Evolutionary conservation across 2,113 vertebrate genomes (phyloP).

Genomic region (Salminus brasiliensis): DNA sequence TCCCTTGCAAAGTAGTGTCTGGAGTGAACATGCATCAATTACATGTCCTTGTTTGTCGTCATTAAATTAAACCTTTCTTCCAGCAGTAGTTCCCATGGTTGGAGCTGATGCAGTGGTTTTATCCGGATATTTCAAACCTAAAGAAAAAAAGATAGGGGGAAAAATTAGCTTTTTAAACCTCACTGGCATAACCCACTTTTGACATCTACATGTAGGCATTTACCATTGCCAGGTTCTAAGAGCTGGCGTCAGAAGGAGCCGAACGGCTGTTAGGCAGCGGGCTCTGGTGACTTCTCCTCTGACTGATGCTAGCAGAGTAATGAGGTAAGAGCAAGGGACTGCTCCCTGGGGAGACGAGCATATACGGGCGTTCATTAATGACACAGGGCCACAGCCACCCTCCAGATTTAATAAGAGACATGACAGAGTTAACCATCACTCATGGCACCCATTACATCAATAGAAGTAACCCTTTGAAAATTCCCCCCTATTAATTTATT

Average conservation of each 20-base stretch:
- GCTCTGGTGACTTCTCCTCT: conserved; percentile 78
- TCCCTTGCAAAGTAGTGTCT: conserved; percentile 39
- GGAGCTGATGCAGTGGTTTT: conserved; percentile 42
- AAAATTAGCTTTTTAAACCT: not conserved
- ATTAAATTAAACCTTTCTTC: conserved; percentile 65
- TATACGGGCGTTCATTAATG: conserved; percentile 44
- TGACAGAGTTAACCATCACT: not conserved
- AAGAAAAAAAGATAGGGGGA: not conserved
- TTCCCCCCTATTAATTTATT: not conserved
- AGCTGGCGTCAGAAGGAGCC: conserved; percentile 83
- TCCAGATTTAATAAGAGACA: not conserved
- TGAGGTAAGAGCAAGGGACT: conserved; percentile 81
- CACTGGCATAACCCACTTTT: not conserved
- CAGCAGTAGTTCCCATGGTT: conserved; percentile 24
- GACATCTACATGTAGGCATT: not conserved
- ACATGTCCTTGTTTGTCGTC: conserved; percentile 33
- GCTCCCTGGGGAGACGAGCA: conserved; percentile 74
- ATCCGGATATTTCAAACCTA: conserved; percentile 51
- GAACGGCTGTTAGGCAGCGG: conserved; percentile 76
- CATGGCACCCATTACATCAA: not conserved
- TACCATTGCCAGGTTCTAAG: conserved; percentile 68
- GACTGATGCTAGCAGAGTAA: conserved; percentile 73
- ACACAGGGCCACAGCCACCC: not conserved
- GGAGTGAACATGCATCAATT: conserved; percentile 1
- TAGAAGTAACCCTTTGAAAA: not conserved